These are phyloP conservation scores for Rotaria sp. DNA, from an alignment of 2,888 invertebrate species.

Conservation along the genomic window DNA sequence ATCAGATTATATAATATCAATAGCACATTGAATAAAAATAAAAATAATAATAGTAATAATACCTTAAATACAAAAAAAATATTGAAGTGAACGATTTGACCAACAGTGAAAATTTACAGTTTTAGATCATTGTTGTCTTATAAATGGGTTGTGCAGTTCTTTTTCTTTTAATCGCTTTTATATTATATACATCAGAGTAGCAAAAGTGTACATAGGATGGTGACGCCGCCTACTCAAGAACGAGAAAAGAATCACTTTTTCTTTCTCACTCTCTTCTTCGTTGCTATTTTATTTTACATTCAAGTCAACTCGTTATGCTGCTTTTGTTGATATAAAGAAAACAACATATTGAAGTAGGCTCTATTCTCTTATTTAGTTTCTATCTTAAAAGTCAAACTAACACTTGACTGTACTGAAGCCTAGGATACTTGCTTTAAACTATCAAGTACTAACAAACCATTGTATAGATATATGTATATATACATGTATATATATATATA, in stretches of 20 bases:
- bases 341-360: neutral
- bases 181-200: neutral
- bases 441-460: neutral
- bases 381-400: neutral
- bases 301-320: neutral
- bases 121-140: neutral
- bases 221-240: neutral
- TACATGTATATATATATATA: neutral
- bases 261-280: neutral
- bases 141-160: neutral
- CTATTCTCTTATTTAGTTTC: neutral
- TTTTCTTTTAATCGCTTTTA: neutral
- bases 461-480: neutral
- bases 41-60: neutral
- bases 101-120: neutral
- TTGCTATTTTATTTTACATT: neutral
- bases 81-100: neutral
- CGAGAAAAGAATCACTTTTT: neutral
- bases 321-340: conserved; percentile 4
- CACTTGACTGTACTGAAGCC: neutral
- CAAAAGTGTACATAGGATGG: neutral
- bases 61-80: neutral
- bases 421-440: neutral
- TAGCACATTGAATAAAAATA: too few relatives aligned
- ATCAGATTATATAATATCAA: too few relatives aligned